Base-by-base conservation (phyloP, 2,888 invertebrate species). In the Drosophila aldrichi region DNA sequence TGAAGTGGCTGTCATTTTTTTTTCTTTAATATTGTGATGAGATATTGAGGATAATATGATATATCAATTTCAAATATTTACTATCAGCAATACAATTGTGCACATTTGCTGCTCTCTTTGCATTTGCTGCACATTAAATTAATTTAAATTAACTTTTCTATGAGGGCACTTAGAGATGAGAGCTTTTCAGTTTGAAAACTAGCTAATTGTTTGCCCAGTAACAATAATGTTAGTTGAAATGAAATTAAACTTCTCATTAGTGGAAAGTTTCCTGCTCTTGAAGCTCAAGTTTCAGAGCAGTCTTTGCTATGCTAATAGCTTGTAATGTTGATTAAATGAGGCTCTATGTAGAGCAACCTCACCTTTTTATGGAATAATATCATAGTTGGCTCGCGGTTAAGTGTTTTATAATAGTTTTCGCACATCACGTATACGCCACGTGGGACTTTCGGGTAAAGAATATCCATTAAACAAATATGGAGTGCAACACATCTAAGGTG, bases 351-450 rank as follows among this genome's bases (percentile, higher is more conserved):
- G 32, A 1, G 9, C 10, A 32, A 32, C 2, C 10, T 32, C 10
- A 32, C 2, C 32, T 9, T 32, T 32, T 32, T 8, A 2, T 29
- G 5, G 29, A 29, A 29, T 32, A 32, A 32, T 29, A 8, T 8
- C 8, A 9, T 9, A 9, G 32, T 29, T 29, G 29, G 1, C 1
- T 9, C 9, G 2, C 0, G 3, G 32, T 32, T 32, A 10, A 10
- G 10, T 32, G 9, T 10, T 32, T 32, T 9, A 10, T 32, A 10
- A 10, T 32, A 10, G 32, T 10, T 10, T 32, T 32, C 32, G 3
- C 32, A 51, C 12, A 65, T 65, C 38, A 65, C 46, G 60, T 25
- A 73, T 72, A 57, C 73, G 61, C n/a, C 55, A 36, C 2, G 63
- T 71, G 52, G 18, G 1, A 18, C 3, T 4, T 36, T 12, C 36